Evolutionary conservation across 2,113 vertebrate genomes (phyloP), one percentile per base, ranked within the genome.

Genomic region (Carollia perspicillata): DNA sequence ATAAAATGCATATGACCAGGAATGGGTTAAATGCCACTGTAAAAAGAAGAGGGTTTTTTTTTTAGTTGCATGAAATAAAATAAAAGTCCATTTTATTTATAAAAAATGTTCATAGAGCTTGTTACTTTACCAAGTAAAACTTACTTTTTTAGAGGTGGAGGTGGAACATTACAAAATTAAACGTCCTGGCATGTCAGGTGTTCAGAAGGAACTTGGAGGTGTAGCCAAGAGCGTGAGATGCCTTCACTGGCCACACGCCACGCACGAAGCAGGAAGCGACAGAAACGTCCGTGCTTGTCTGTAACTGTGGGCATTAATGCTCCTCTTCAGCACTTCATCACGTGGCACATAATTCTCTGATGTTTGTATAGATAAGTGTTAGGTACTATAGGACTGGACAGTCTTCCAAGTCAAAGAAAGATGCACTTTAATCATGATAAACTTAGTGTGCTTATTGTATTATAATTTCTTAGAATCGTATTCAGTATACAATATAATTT

Each of bases 11-110:
- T n/a, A n/a, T n/a, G n/a, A n/a, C n/a, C n/a, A n/a, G n/a, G n/a
- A n/a, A n/a, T n/a, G n/a, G n/a, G n/a, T n/a, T n/a, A n/a, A n/a
- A n/a, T n/a, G n/a, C n/a, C n/a, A n/a, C n/a, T n/a, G n/a, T n/a
- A n/a, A n/a, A n/a, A n/a, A n/a, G n/a, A n/a, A n/a, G n/a, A n/a
- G n/a, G n/a, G n/a, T n/a, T n/a, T n/a, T n/a, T n/a, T n/a, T n/a
- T n/a, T n/a, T n/a, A 89, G 35, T 84, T 96, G 44, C 33, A 72
- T 75, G 58, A 95, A 86, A 84, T 95, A 74, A 93, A 53, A 93
- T 30, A 94, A 74, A 86, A 92, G n/a, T 68, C n/a, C 10, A 69
- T 55, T 95, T 90, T 93, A 89, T 87, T 89, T 91, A 58, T 17
- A 58, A 72, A 72, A 78, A 69, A 53, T 40, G 8, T 71, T 22